Evolutionary conservation across 2,888 invertebrate genomes (phyloP).

Genomic region (Eupelmus urozonus): DNA sequence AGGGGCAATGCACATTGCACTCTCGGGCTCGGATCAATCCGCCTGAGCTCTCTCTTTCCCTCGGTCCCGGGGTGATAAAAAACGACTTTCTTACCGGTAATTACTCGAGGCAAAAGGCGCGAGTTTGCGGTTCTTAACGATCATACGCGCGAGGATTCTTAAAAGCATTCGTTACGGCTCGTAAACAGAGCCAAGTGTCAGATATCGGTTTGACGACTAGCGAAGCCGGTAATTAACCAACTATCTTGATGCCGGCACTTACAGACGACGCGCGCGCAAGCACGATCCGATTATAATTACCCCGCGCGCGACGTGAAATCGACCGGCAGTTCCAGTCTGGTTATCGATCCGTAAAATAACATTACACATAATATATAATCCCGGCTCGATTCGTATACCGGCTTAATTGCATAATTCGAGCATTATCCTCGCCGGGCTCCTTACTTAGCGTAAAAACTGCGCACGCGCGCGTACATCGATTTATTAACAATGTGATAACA

Average conservation of each 20-base stretch:
- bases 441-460: no score
- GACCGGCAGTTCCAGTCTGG: constrained; percentile 40
- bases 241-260: constrained; percentile 54
- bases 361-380: constrained; percentile 52
- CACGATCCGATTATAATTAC: constrained; percentile 51
- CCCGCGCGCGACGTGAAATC: constrained; percentile 32
- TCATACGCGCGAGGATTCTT: constrained; percentile 57
- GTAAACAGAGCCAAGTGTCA: constrained; percentile 56
- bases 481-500: constrained; percentile 51
- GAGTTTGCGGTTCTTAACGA: constrained; percentile 63
- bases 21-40: constrained; percentile 51
- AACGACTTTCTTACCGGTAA: constrained; percentile 52
- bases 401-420: constrained; percentile 50
- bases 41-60: not conserved
- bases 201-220: constrained; percentile 58
- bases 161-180: constrained; percentile 55
- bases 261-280: constrained; percentile 3
- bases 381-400: constrained; percentile 16
- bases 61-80: constrained; percentile 52
- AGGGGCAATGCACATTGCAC: constrained; percentile 35
- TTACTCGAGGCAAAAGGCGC: constrained; percentile 49
- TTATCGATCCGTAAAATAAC: constrained; percentile 56
- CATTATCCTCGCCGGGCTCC: constrained; percentile 21
- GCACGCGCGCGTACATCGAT: constrained; percentile 2
- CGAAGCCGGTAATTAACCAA: constrained; percentile 53